phyloP scores from a whole-genome alignment of 2,113 vertebrate species.

The Tringa solitaria region DNA sequence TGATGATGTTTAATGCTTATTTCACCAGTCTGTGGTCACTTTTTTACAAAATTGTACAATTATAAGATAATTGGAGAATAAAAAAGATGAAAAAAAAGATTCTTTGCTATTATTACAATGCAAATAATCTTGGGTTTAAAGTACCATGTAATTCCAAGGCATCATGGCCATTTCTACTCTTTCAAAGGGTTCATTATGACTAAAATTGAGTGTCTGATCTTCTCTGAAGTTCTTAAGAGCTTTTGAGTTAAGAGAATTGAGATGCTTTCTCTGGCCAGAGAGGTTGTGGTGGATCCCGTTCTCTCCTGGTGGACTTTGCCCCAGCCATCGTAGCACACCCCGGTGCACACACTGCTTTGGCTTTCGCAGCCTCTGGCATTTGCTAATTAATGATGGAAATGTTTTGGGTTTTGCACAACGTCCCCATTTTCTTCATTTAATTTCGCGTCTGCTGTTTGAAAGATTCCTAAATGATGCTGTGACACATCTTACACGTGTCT shows the following conservation, averaged over 20 bases:
- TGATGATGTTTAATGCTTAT: neutral
- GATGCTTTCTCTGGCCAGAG: neutral
- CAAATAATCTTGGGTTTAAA: neutral
- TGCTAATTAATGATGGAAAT: neutral
- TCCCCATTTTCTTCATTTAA: neutral
- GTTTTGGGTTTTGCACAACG: neutral
- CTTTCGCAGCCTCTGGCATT: neutral
- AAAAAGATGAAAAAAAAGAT: neutral
- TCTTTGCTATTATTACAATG: neutral
- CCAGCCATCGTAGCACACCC: accelerated
- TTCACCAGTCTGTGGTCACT: neutral
- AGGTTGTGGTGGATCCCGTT: neutral
- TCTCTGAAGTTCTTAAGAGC: neutral
- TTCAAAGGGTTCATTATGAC: neutral
- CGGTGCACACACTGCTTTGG: neutral
- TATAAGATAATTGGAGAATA: neutral
- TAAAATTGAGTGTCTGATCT: neutral
- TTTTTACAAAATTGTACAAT: neutral
- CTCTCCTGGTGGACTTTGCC: neutral
- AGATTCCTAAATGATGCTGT: neutral
- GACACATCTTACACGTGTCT: neutral
- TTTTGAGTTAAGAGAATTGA: neutral
- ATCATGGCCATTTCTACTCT: neutral
- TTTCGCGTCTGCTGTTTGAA: neutral
- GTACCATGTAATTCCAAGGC: neutral